Evolutionary conservation across 2,797 vertebrate genomes (phyloP), one percentile per base, ranked within the genome.

Genomic region (Crocodylus rhombifer): DNA sequence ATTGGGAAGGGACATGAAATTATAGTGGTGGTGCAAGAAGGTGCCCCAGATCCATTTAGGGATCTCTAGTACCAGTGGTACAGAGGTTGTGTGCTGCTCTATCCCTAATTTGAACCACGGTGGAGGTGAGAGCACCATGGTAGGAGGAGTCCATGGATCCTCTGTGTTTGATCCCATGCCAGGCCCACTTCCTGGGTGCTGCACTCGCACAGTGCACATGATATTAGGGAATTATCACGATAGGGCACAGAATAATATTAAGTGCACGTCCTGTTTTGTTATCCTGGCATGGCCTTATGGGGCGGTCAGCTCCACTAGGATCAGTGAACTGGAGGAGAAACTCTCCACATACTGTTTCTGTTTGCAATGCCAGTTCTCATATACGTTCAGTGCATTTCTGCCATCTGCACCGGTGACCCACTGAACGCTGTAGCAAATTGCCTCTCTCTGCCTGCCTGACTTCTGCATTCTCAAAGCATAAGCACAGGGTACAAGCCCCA

Each of bases 21-120:
- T 55, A 71, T 28, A 73, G 93, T 76, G 18, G 64, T 0, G 1
- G 83, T 85, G n/a, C 95, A 95, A 95, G 94, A 86, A 93, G 95
- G 94, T 96, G 94, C 62, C 95, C 96, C 94, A 96, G 95, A 94
- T 96, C 93, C 90, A 81, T 58, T 90, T 74, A 16, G 84, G 23
- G 88, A 51, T 51, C 42, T 51, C 42, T 51, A 51, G 42, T 51
- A 51, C 42, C 42, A 51, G 42, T 51, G 42, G 42, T 51, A 9
- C 42, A 51, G 42, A 51, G 42, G 42, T 10, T 51, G 42, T 51
- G 10, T 51, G 91, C 51, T 23, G n/a, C 14, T 56, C 7, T 28
- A 21, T 69, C 5, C 30, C 30, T 4, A 14, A 23, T 69, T 36
- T 21, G 30, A 69, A 14, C 18, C 65, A 69, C 30, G 3, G 30